Evolutionary conservation across 2,888 invertebrate genomes (phyloP).

Genomic region (Hydropsyche betteni): DNA sequence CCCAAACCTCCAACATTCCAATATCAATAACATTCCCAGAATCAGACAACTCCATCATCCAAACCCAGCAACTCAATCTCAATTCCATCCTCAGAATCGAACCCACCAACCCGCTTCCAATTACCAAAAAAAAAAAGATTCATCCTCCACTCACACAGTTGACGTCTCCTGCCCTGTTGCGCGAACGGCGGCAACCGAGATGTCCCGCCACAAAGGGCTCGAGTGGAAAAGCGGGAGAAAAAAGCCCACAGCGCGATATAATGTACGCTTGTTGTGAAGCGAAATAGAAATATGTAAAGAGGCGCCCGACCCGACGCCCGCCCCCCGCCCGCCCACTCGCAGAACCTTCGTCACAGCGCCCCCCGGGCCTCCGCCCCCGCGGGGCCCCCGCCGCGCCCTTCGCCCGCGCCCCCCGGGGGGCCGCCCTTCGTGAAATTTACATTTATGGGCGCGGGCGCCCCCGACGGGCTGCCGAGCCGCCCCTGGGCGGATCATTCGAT

Average conservation of each 20-base stretch:
- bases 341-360: conserved; percentile 4
- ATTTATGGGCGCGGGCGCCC: conserved; percentile 45
- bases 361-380: background rate
- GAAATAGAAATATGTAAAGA: conserved; percentile 51
- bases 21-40: too few species aligned
- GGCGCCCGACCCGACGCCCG: conserved; percentile 20
- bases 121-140: too few species aligned
- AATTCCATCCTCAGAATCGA: too few species aligned
- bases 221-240: conserved; percentile 39
- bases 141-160: background rate
- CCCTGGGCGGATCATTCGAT: conserved; percentile 33
- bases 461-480: conserved; percentile 27
- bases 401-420: background rate
- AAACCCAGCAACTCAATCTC: too few species aligned
- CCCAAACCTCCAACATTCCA: too few species aligned
- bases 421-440: conserved; percentile 48
- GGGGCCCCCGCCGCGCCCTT: background rate
- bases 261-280: conserved; percentile 48
- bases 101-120: too few species aligned
- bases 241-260: conserved; percentile 29
- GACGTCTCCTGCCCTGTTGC: conserved; percentile 1
- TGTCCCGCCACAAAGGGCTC: conserved; percentile 35
- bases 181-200: conserved; percentile 33
- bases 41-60: too few species aligned
- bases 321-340: too few species aligned